Evolutionary conservation across 1,140 invertebrate species (phyloP).

Genomic region (Leptinotarsa texana): DNA sequence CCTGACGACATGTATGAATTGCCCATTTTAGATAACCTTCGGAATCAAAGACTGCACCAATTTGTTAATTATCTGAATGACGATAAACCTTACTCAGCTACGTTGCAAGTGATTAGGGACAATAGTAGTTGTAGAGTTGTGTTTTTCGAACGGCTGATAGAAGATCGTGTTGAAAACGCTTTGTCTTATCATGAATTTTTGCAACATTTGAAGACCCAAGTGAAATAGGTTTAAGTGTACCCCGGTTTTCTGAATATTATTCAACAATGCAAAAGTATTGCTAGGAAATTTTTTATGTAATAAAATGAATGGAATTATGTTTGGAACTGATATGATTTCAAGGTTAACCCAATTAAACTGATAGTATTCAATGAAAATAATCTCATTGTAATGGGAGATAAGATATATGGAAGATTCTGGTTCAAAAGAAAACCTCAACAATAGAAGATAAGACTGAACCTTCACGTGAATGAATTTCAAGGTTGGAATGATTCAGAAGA

Average conservation of each 20-base stretch:
- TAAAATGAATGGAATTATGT: not conserved
- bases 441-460: conserved; percentile 2
- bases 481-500: not conserved
- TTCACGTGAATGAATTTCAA: not conserved
- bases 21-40: conserved; percentile 76
- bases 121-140: conserved; percentile 80
- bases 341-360: not conserved
- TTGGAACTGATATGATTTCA: not conserved
- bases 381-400: not conserved
- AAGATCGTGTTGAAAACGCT: conserved; percentile 91
- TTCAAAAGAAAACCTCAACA: not conserved
- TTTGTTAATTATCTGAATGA: conserved; percentile 87
- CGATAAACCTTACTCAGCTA: conserved; percentile 76
- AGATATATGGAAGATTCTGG: not conserved
- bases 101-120: conserved; percentile 87
- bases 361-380: conserved; percentile 4
- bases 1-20: conserved; percentile 71
- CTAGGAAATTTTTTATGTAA: conserved; percentile 5
- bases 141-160: conserved; percentile 89
- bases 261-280: conserved; percentile 35
- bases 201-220: conserved; percentile 90
- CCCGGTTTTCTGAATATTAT: conserved; percentile 22
- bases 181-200: conserved; percentile 98
- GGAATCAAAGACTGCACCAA: conserved; percentile 75
- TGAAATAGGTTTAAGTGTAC: conserved; percentile 66